These are phyloP conservation scores for Aradophagus sp. DNA, from an alignment of 1,140 invertebrate genomes.

Conservation along the genomic window DNA sequence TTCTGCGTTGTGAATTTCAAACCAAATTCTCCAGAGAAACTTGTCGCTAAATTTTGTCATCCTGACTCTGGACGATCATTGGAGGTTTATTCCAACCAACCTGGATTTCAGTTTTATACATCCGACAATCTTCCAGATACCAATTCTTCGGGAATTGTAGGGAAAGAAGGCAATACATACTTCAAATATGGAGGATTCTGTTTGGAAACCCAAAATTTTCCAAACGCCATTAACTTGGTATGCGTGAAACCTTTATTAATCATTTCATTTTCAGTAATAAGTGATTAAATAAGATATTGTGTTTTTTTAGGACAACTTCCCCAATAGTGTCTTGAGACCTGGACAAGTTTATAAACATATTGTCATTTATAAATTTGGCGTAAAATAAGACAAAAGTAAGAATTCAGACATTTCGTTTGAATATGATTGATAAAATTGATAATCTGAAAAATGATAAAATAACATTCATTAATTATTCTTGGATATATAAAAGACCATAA, in stretches of 20 bases:
- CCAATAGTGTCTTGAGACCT: conserved; percentile 82
- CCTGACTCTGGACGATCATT: conserved; percentile 81
- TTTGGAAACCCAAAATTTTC: conserved; percentile 94
- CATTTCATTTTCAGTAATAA: conserved; percentile 9
- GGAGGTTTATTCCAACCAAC: conserved; percentile 88
- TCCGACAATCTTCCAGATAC: conserved; percentile 81
- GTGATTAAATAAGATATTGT: conserved; percentile 1
- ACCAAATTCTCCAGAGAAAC: conserved; percentile 24
- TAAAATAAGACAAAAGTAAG: conserved; percentile 23
- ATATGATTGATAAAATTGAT: neutral
- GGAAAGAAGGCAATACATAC: conserved; percentile 83
- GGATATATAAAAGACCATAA: too few species aligned
- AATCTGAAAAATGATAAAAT: neutral
- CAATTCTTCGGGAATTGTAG: conserved; percentile 73
- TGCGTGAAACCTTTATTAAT: conserved; percentile 55
- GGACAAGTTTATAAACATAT: conserved; percentile 82
- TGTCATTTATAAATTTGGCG: conserved; percentile 79
- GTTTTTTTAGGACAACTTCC: conserved; percentile 80
- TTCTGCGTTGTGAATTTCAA: conserved; percentile 76
- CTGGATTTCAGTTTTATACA: conserved; percentile 94
- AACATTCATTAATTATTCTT: too few species aligned
- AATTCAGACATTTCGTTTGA: neutral
- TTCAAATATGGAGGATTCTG: conserved; percentile 88
- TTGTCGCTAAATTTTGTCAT: conserved; percentile 78
- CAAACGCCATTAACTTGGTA: conserved; percentile 91